These are phyloP conservation scores for Neopipo cinnamomea DNA, from an alignment of 2,113 vertebrate species.

Conservation along the genomic window DNA sequence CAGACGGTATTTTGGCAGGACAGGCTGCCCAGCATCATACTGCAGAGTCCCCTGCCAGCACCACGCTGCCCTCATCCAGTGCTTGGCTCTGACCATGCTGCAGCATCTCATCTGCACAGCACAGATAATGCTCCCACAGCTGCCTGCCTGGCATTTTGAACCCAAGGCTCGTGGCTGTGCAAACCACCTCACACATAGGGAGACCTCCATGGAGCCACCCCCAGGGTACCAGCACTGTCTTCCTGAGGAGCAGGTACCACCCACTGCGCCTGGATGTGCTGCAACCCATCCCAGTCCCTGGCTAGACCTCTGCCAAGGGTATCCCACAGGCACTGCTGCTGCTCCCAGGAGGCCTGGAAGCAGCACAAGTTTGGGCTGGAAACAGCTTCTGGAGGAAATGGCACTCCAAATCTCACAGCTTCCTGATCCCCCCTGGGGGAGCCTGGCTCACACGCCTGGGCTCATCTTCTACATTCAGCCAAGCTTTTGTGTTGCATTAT, in stretches of 20 bases:
- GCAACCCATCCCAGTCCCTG: not conserved
- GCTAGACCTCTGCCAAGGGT: not conserved
- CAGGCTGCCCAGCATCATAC: not conserved
- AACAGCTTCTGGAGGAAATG: not conserved
- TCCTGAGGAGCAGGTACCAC: not conserved
- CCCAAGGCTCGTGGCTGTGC: accelerated
- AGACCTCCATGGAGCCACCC: not conserved
- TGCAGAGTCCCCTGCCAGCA: not conserved
- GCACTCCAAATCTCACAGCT: not conserved
- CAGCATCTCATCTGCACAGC: not conserved
- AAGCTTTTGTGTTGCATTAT: not conserved
- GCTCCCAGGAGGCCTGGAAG: not conserved
- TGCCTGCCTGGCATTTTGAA: not conserved
- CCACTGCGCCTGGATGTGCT: not conserved
- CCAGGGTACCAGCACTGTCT: not conserved
- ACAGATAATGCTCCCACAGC: not conserved
- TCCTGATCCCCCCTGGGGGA: accelerated
- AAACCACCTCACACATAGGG: not conserved
- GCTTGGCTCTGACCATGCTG: not conserved
- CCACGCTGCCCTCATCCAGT: accelerated
- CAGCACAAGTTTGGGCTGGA: not conserved
- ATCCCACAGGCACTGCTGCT: not conserved
- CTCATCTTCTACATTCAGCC: not conserved
- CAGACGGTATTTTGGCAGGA: not conserved
- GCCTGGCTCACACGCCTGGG: accelerated